Percentiles rank a stretch among this genome's conserved stretches.
Evolutionary conservation across 1,140 invertebrate species (phyloP).

Genomic region (Solen grandis): DNA sequence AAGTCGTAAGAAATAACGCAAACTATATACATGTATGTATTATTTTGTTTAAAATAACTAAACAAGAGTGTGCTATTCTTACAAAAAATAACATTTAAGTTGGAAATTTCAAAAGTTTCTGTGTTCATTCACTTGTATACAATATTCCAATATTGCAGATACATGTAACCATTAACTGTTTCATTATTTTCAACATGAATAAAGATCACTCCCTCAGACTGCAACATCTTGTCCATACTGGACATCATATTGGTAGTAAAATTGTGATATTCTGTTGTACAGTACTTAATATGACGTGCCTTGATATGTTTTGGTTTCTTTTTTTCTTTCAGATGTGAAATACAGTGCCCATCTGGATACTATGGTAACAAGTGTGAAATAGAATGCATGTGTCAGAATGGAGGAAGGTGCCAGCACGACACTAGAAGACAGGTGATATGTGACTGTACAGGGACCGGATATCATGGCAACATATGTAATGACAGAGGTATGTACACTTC

Average conservation of each 20-base stretch:
- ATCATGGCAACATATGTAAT: conserved; percentile 16
- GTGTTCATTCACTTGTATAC: not conserved
- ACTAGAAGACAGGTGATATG: not conserved
- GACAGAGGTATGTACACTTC: conserved; percentile 24
- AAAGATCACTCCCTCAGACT: not conserved
- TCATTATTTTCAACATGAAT: no score
- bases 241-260: not conserved
- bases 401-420: conserved; percentile 13
- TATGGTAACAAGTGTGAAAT: conserved; percentile 13
- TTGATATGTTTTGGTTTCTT: not conserved
- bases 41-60: not conserved
- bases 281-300: no score
- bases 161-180: not conserved
- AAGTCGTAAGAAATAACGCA: not conserved
- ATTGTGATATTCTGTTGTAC: not conserved
- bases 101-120: no score
- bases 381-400: conserved; percentile 28
- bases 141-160: not conserved
- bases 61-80: no score
- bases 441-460: conserved; percentile 25
- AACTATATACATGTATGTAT: not conserved
- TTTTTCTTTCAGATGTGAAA: conserved; percentile 18
- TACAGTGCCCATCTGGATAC: conserved; percentile 18
- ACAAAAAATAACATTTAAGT: no score
- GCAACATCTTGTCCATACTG: not conserved